Evolutionary conservation across 2,113 vertebrate species (phyloP).

Genomic region (Lagopus leucura): DNA sequence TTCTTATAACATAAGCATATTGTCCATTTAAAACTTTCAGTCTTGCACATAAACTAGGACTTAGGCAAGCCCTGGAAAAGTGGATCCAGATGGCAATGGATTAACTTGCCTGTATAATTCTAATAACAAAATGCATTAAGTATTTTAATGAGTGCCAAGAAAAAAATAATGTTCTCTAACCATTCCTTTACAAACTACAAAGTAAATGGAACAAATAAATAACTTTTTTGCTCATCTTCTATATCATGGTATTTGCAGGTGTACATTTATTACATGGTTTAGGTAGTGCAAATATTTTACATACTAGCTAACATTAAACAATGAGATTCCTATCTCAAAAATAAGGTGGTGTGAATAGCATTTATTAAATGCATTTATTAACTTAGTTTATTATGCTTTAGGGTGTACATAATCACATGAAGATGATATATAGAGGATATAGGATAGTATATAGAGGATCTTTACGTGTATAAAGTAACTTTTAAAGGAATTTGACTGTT

Average conservation of each 20-base stretch:
- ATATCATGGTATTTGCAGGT: slow-evolving; percentile 46
- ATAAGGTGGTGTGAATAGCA: slow-evolving; percentile 38
- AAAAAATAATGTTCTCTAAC: neutral
- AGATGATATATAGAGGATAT: neutral
- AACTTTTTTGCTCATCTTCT: slow-evolving; percentile 61
- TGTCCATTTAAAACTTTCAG: slow-evolving; percentile 74
- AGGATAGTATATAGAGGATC: neutral
- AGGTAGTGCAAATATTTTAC: slow-evolving; percentile 53
- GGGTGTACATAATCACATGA: neutral
- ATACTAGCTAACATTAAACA: slow-evolving; percentile 10
- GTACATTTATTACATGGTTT: slow-evolving; percentile 33
- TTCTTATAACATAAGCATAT: slow-evolving; percentile 68
- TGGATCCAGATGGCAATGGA: slow-evolving; percentile 58
- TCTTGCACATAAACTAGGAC: slow-evolving; percentile 63
- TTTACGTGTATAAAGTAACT: neutral
- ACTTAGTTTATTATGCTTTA: slow-evolving; percentile 2
- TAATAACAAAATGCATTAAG: slow-evolving; percentile 56
- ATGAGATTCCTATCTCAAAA: slow-evolving; percentile 33
- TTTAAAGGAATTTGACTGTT: neutral
- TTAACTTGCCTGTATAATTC: slow-evolving; percentile 66
- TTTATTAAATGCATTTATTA: slow-evolving; percentile 29
- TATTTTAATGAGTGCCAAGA: slow-evolving; percentile 1
- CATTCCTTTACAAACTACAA: neutral
- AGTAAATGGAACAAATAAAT: slow-evolving; percentile 36
- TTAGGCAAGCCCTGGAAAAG: slow-evolving; percentile 59